Evolutionary conservation across 2,797 vertebrate species (phyloP), one percentile per base, ranked within the genome.

Genomic region (Oreonectes daqikongensis): DNA sequence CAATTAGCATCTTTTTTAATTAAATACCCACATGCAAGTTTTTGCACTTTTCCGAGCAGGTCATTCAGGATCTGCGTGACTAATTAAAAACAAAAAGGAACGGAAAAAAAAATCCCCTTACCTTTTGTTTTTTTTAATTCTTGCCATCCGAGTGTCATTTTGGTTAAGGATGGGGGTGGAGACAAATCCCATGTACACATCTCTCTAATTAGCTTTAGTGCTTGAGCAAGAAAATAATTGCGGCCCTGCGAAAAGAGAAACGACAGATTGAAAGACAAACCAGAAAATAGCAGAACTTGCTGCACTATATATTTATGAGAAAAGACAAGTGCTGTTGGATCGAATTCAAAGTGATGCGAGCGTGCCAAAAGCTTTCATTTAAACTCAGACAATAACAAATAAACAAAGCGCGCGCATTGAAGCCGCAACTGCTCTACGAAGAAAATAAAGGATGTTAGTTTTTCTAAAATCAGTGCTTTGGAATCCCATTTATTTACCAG

Each of bases 1-100:
- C 77, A 82, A 82, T 84, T 82, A 80, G 78, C 71, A 82, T 75
- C 26, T 75, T 57, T 78, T 80, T 76, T 80, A 80, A 76, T 80
- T 78, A 78, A 75, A 83, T 63, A 70, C 53, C 64, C 68, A 80
- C 75, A 81, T 72, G 70, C 73, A 74, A 66, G 59, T 77, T 77
- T 73, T 71, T 67, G 38, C 66, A 69, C 42, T 69, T 72, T 66
- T 68, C 57, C n/a, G 35, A 66, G 64, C 28, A 78, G 80, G 78
- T 76, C 80, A 75, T 77, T 82, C 26, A 17, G 67, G 78, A 72
- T 68, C 42, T 20, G 67, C 70, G 73, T 75, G 63, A 71, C 78
- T 84, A 78, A 84, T 82, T 80, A 72, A 80, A 78, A 84, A 66
- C 42, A 65, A 59, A 75, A 80, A 28, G 20, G 20, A 52, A 24